Evolutionary conservation across 2,797 vertebrate genomes (phyloP).

Genomic region (Paramormyrops hopkinsi): DNA sequence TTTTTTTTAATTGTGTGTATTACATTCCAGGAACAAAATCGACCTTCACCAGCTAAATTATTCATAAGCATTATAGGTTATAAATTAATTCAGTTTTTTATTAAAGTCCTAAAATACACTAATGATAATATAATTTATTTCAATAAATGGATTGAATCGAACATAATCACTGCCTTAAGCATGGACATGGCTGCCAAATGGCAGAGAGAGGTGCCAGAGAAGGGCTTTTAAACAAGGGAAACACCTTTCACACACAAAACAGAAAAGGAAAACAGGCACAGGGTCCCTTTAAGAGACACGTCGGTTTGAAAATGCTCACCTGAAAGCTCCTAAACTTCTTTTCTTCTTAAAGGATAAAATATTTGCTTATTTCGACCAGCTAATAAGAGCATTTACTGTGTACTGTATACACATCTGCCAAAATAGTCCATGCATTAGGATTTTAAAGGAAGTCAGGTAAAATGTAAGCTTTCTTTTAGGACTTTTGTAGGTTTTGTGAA

Average conservation of each 20-base stretch:
- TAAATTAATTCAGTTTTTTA: neutral
- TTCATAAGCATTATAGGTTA: neutral
- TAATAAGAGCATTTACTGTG: neutral
- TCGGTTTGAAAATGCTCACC: neutral
- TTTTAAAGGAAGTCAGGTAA: neutral
- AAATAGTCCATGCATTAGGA: neutral
- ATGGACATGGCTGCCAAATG: neutral
- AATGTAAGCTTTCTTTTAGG: neutral
- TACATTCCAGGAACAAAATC: neutral
- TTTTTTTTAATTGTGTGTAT: neutral
- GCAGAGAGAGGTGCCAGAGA: neutral
- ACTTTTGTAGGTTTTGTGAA: neutral
- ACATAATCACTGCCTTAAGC: neutral
- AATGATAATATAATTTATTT: neutral
- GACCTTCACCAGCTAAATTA: neutral
- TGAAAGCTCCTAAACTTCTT: neutral
- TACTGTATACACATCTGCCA: neutral
- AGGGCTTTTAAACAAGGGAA: neutral
- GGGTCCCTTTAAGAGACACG: neutral
- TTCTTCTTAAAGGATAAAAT: neutral
- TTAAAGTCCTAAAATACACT: conserved; percentile 6
- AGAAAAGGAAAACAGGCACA: neutral
- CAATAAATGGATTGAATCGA: neutral
- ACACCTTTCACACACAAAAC: neutral
- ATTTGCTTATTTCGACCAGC: neutral